Base-by-base conservation (phyloP, 1,140 invertebrate species). In the Chrysomallon squamiferum region DNA sequence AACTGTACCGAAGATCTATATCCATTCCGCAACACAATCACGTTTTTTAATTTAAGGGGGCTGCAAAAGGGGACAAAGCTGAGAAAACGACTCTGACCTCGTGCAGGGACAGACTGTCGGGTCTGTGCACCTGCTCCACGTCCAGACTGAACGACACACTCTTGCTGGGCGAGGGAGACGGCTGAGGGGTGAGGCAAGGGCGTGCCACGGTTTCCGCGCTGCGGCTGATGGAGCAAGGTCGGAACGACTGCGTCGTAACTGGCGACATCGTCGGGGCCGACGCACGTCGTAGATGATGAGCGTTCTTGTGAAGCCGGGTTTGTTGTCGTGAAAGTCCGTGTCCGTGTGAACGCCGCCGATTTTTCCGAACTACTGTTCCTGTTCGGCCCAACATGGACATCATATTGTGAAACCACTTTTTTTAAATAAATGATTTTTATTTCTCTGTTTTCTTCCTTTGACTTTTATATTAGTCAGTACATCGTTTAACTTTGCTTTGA, bases 141-240 rank as follows among this genome's bases (percentile, higher is more conserved):
- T 73, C 71, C 15, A 52, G 66, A 45, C 67, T 69, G 47, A 73
- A 73, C 27, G 64, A 66, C 56, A 73, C 71, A 45, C 71, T 73
- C 67, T 73, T 73, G 65, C 71, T 69, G 58, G 67, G 67, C 22
- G 56, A 59, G 20, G 66, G 58, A n/a, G 38, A 41, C 15, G 59
- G 58, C 20, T 43, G 29, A 1, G 60, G 54, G 59, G 38, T 57
- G 4, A 47, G 59, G 27, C 58, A 60, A 4, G 59, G 52, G 2
- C 62, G 38, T 2, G 67, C 71, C 58, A 73, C 71, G 2, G 67
- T 73, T 54, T 73, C 71, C 1, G 71, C 71, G 59, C 71, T 73
- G 43, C 71, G 67, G 30, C 71, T 73, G 52, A 73, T 61, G 50
- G 56, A 65, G 22, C 65, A 62, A 0, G 66, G 20, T 18, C 54